Percentiles rank a stretch among this genome's conserved stretches.
phyloP scores from a whole-genome alignment of 2,888 invertebrate genomes.

The Dastarcus helophoroides region DNA sequence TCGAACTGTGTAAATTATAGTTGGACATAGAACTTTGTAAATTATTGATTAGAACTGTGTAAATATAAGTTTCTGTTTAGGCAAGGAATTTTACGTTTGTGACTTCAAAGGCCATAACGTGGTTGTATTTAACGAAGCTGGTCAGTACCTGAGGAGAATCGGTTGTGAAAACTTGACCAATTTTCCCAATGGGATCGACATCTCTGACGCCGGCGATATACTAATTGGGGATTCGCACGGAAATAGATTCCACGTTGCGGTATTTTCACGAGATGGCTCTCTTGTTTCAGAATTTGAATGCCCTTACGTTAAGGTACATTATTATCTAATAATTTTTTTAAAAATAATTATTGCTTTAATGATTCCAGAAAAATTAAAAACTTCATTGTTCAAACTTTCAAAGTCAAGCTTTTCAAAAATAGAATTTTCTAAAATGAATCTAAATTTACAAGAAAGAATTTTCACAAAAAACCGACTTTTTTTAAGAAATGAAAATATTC shows the following conservation, averaged over 20 bases:
- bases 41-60: too few species aligned
- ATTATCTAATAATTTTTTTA: too few species aligned
- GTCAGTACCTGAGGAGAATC: constrained; percentile 82
- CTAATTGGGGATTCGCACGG: constrained; percentile 96
- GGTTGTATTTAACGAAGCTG: constrained; percentile 89
- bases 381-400: too few species aligned
- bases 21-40: too few species aligned
- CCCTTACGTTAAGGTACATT: constrained; percentile 85
- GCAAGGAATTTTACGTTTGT: constrained; percentile 89
- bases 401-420: too few species aligned
- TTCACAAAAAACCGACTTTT: too few species aligned
- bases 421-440: too few species aligned
- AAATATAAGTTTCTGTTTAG: constrained; percentile 39
- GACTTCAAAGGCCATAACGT: constrained; percentile 98
- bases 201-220: constrained; percentile 93
- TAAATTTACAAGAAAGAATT: too few species aligned
- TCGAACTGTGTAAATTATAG: too few species aligned
- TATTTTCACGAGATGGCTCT: constrained; percentile 80
- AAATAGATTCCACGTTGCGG: constrained; percentile 94
- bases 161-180: constrained; percentile 93
- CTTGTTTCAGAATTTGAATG: constrained; percentile 90
- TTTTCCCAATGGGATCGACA: constrained; percentile 96
- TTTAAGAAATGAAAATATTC: too few species aligned
- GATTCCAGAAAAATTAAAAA: too few species aligned
- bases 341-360: too few species aligned